Base-by-base conservation (phyloP, 2,888 invertebrate genomes). In the Folsomia candida region DNA sequence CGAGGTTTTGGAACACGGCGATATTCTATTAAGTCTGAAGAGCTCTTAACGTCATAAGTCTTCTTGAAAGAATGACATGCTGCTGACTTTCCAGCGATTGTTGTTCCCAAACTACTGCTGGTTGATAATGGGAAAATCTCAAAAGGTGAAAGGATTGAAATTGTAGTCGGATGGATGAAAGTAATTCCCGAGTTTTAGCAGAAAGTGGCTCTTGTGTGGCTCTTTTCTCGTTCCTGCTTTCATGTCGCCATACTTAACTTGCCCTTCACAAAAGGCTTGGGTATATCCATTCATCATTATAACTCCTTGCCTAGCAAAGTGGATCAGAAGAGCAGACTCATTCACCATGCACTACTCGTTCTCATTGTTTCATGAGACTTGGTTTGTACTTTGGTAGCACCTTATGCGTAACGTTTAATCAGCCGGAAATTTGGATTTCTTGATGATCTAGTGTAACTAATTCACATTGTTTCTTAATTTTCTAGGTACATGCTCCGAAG, bases 401-500 rank as follows among this genome's bases (percentile, higher is more conserved):
- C n/a, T n/a, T n/a, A n/a, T n/a, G n/a, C n/a, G n/a, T n/a, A n/a
- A n/a, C n/a, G n/a, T n/a, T n/a, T n/a, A n/a, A n/a, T n/a, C n/a
- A n/a, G n/a, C n/a, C n/a, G n/a, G n/a, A n/a, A n/a, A n/a, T n/a
- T n/a, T n/a, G n/a, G n/a, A n/a, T n/a, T n/a, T n/a, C n/a, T n/a
- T n/a, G n/a, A n/a, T n/a, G n/a, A n/a, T 9, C 37, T 37, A 37
- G 14, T 14, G 14, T 9, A 37, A 37, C 37, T 37, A 37, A 37
- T 14, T 1, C n/a, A 54, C n/a, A 47, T 67, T 60, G 14, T 58
- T 51, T 57, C 20, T n/a, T 67, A 71, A 68, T 68, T 58, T 80
- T 82, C 47, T 82, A 88, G 88, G 87, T 80, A 81, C 85, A 80
- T 93, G 92, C 85, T 96, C 96, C 80, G 96, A 96, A 86, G 95